phyloP scores from a whole-genome alignment of 2,113 vertebrate species.

The Lampris megalopsis region DNA sequence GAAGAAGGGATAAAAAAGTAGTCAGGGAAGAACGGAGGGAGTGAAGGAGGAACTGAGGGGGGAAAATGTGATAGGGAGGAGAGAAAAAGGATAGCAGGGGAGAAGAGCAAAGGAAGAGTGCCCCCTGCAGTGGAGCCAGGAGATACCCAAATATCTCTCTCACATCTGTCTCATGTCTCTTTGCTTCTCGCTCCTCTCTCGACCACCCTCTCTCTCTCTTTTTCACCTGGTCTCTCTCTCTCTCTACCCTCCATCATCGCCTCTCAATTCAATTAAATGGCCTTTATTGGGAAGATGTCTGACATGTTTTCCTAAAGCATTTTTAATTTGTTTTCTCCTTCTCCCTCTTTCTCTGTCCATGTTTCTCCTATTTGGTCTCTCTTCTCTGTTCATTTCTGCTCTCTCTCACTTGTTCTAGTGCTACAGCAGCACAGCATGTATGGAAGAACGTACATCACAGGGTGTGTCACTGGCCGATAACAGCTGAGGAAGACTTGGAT shows the following conservation, averaged over 20 bases:
- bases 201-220: background rate
- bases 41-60: background rate
- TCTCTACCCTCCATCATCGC: background rate
- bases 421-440: background rate
- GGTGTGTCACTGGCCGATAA: background rate
- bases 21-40: background rate
- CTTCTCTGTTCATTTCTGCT: background rate
- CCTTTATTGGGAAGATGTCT: background rate
- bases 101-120: background rate
- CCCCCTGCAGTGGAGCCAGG: background rate
- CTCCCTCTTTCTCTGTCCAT: background rate
- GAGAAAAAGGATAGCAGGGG: background rate
- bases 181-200: background rate
- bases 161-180: background rate
- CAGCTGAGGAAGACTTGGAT: background rate
- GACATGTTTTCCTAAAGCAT: background rate
- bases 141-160: background rate
- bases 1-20: constrained; percentile 4
- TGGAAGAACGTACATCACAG: background rate
- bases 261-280: background rate
- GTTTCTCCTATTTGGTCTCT: background rate
- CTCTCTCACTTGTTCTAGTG: background rate
- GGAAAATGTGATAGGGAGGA: background rate
- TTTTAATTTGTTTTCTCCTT: background rate
- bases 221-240: background rate